Base-by-base conservation (phyloP, 2,888 invertebrate genomes). In the Epirrhoe tristata region DNA sequence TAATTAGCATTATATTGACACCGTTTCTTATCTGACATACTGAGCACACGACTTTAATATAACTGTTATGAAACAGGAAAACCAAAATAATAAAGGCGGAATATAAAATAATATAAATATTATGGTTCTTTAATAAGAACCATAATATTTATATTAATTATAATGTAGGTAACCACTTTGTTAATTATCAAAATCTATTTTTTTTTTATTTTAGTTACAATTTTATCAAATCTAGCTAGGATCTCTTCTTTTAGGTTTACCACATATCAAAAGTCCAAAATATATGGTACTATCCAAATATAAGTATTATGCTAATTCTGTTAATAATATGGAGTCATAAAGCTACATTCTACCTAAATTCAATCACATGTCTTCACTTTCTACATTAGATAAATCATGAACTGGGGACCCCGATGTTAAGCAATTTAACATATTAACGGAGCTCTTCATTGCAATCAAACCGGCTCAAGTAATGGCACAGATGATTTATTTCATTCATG, bases 341-440 rank as follows among this genome's bases (percentile, higher is more conserved):
- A n/a, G 10, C 36, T 36, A 36, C 34, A 7, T 46, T 43, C 5
- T 54, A 51, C 12, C 32, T 16, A 32, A 57, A 39, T 24, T 24
- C 24, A 24, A 12, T 12, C 12, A 43, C 39, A 43, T 58, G 5
- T 46, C n/a, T 58, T 51, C 12, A 43, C 39, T 12, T 43, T 43
- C 16, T 17, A 31, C 24, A 82, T 86, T 86, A 88, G 88, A 90
- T 90, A 89, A 82, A 81, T 68, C 73, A 77, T 88, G 90, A 89
- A 83, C 89, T 77, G n/a, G 70, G 78, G 89, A 87, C 89, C 87
- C 81, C 81, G 74, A 76, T 81, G 85, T 90, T 86, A 89, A 88
- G 86, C 85, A 90, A 90, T 87, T 90, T 84, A 88, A 84, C 85
- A 84, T 80, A 81, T 85, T 71, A 67, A 67, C 58, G 74, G 72